These are phyloP conservation scores for Oxyteleia sp. DNA, from an alignment of 2,888 invertebrate species.

Conservation along the genomic window DNA sequence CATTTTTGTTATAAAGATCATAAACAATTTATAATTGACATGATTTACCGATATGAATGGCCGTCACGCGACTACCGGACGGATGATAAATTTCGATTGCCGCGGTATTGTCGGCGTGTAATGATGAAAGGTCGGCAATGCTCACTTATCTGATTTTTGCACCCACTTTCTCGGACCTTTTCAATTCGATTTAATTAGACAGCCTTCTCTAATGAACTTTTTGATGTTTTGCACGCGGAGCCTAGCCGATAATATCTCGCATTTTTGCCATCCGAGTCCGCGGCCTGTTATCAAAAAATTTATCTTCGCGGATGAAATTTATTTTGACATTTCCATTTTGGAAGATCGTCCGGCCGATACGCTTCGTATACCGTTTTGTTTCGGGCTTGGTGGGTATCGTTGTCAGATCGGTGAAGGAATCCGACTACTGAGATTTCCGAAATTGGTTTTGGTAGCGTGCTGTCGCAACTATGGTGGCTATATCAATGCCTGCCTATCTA, in stretches of 20 bases:
- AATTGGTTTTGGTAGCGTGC: slow-evolving; percentile 73
- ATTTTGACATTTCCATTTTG: slow-evolving; percentile 69
- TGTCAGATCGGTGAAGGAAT: slow-evolving; percentile 63
- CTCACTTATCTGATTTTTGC: background rate
- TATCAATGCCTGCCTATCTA: slow-evolving; percentile 67
- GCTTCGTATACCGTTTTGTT: slow-evolving; percentile 37
- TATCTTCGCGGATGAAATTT: slow-evolving; percentile 60
- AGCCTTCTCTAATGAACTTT: background rate
- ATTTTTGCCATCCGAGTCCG: slow-evolving; percentile 6
- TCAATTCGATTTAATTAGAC: background rate
- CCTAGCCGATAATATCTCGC: slow-evolving; percentile 4
- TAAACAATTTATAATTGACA: slow-evolving; percentile 87
- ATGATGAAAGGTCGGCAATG: slow-evolving; percentile 6
- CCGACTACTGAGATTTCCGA: slow-evolving; percentile 71
- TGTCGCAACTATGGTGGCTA: slow-evolving; percentile 74
- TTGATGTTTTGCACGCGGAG: background rate
- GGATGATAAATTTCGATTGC: slow-evolving; percentile 38
- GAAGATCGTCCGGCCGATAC: slow-evolving; percentile 43
- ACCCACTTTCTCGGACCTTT: background rate
- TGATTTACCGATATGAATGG: slow-evolving; percentile 79
- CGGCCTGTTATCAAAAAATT: slow-evolving; percentile 31
- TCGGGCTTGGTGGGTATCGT: slow-evolving; percentile 12
- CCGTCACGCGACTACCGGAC: slow-evolving; percentile 71
- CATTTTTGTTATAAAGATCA: too few species aligned
- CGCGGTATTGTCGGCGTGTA: slow-evolving; percentile 8